These are phyloP conservation scores for Rhinoraja longicauda DNA, from an alignment of 2,797 vertebrate species.

Conservation along the genomic window DNA sequence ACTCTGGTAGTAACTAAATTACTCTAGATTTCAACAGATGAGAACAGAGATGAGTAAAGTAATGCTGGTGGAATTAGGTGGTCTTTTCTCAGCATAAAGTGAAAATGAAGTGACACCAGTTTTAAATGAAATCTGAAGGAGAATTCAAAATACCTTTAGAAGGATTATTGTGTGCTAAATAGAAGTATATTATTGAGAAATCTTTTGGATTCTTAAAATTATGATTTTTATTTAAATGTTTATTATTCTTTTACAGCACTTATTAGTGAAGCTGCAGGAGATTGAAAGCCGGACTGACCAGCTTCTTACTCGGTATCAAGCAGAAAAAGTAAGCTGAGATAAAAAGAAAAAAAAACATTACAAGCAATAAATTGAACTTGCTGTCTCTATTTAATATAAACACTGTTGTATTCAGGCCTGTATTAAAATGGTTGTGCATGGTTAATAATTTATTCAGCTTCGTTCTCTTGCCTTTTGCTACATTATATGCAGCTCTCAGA, in stretches of 20 bases:
- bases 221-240: not conserved
- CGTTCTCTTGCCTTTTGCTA: not conserved
- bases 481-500: not conserved
- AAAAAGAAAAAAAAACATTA: not conserved
- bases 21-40: too few relatives aligned
- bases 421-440: not conserved
- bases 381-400: not conserved
- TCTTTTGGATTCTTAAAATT: not conserved
- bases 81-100: not conserved
- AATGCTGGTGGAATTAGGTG: not conserved
- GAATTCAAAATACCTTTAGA: not conserved
- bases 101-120: not conserved
- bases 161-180: not conserved
- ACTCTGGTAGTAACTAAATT: too few relatives aligned
- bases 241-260: slow-evolving; percentile 58
- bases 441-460: not conserved
- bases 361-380: not conserved
- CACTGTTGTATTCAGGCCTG: not conserved
- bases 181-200: not conserved
- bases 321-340: slow-evolving; percentile 68
- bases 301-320: slow-evolving; percentile 62
- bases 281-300: slow-evolving; percentile 69
- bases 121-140: not conserved
- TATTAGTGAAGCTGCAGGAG: slow-evolving; percentile 71
- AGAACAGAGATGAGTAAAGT: too few relatives aligned